Conservation (phyloP, 2,113 vertebrate species). For the Ammodytes marinus region DNA sequence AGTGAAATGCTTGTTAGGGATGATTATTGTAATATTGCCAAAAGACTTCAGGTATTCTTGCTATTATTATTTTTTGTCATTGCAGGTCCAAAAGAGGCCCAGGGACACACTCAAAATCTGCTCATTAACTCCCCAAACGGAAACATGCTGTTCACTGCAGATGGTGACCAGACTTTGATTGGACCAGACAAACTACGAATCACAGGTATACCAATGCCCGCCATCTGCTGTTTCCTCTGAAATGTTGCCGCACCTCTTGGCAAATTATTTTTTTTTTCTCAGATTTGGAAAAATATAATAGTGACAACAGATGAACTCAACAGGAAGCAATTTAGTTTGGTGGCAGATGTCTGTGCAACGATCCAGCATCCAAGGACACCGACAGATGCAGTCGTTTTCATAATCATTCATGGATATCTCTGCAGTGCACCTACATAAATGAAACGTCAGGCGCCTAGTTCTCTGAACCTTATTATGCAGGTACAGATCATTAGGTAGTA, state of each 20-base stretch:
- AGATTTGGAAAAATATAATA: neutral
- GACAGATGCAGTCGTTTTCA: constrained; percentile 12
- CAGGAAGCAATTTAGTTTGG: constrained; percentile 19
- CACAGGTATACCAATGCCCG: constrained; percentile 86
- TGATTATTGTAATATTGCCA: constrained; percentile 16
- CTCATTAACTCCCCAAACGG: constrained; percentile 88
- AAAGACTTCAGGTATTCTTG: constrained; percentile 35
- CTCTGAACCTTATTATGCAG: neutral
- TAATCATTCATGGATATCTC: constrained; percentile 3
- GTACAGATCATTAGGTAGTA: constrained; percentile 5
- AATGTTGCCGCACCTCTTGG: constrained; percentile 14
- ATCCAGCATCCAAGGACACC: constrained; percentile 23
- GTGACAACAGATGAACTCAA: constrained; percentile 43
- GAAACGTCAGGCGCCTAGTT: constrained; percentile 1
- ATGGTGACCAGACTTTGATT: constrained; percentile 87
- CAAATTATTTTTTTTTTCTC: neutral
- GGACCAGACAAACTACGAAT: constrained; percentile 93
- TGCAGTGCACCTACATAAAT: constrained; percentile 17
- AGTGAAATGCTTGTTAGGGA: constrained; percentile 55
- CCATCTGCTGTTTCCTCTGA: constrained; percentile 36
- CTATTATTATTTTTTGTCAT: constrained; percentile 54
- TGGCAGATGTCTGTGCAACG: constrained; percentile 22
- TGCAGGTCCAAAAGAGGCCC: constrained; percentile 90
- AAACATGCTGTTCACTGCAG: constrained; percentile 90
- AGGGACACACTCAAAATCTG: constrained; percentile 88